Percentiles rank a stretch among this genome's conserved stretches.
Evolutionary conservation across 2,113 vertebrate species (phyloP).

Genomic region (Jacana jacana): DNA sequence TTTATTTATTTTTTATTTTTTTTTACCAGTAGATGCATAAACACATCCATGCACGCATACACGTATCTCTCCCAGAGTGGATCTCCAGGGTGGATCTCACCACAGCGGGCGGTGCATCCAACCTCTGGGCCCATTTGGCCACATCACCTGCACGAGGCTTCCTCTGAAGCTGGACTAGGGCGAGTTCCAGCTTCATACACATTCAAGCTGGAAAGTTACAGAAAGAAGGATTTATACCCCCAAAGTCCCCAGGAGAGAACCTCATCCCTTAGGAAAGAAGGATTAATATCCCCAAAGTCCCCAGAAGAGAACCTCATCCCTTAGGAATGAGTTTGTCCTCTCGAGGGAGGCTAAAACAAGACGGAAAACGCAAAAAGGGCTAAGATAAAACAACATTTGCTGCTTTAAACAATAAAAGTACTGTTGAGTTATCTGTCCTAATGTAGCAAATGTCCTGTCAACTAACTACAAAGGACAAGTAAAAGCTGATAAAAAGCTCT

Average conservation of each 20-base stretch:
- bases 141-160: rapidly evolving
- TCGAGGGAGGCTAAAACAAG: background rate
- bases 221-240: background rate
- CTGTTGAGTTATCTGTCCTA: background rate
- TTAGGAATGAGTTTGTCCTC: background rate
- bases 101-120: background rate
- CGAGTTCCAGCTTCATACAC: background rate
- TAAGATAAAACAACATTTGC: background rate
- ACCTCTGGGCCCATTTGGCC: background rate
- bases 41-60: rapidly evolving
- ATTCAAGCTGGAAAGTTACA: background rate
- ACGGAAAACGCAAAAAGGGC: background rate
- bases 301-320: background rate
- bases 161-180: background rate
- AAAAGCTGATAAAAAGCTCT: background rate
- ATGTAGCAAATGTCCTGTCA: background rate
- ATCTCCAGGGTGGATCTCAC: background rate
- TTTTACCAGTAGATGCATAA: background rate
- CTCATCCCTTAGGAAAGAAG: background rate
- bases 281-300: background rate
- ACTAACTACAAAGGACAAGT: background rate
- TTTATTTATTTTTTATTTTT: background rate
- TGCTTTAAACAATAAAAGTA: background rate
- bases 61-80: background rate
- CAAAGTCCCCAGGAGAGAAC: background rate